These are phyloP conservation scores for Pseudorhombus dupliciocellatus DNA, from an alignment of 2,113 vertebrate species.

Conservation along the genomic window DNA sequence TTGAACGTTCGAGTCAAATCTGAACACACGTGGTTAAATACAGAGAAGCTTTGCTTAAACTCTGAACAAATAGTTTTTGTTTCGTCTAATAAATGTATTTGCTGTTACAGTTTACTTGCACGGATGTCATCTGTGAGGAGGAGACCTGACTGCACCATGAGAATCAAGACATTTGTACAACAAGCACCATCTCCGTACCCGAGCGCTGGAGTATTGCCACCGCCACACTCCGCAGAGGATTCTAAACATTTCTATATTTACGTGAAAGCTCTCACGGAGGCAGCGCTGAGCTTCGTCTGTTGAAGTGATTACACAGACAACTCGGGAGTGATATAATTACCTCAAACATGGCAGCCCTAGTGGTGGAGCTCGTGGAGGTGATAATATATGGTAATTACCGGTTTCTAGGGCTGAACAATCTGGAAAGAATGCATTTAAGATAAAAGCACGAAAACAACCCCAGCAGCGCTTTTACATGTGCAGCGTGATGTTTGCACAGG, in stretches of 20 bases:
- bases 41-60: no score
- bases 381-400: constrained; percentile 82
- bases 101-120: no score
- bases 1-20: no score
- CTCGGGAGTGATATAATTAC: constrained; percentile 81
- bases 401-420: constrained; percentile 75
- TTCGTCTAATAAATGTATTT: no score
- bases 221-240: no score
- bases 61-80: no score
- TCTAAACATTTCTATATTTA: constrained; percentile 43
- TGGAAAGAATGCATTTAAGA: constrained; percentile 77
- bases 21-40: no score
- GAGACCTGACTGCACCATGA: no score
- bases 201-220: no score
- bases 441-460: constrained; percentile 78
- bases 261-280: constrained; percentile 55
- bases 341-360: constrained; percentile 73
- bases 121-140: no score
- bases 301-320: constrained; percentile 75
- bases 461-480: constrained; percentile 58
- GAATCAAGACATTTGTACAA: no score
- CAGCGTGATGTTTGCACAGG: constrained; percentile 53
- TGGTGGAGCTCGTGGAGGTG: constrained; percentile 68
- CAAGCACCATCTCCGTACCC: no score
- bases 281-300: constrained; percentile 56